phyloP scores from a whole-genome alignment of 2,888 invertebrate genomes.

The Mesoligia furuncula region DNA sequence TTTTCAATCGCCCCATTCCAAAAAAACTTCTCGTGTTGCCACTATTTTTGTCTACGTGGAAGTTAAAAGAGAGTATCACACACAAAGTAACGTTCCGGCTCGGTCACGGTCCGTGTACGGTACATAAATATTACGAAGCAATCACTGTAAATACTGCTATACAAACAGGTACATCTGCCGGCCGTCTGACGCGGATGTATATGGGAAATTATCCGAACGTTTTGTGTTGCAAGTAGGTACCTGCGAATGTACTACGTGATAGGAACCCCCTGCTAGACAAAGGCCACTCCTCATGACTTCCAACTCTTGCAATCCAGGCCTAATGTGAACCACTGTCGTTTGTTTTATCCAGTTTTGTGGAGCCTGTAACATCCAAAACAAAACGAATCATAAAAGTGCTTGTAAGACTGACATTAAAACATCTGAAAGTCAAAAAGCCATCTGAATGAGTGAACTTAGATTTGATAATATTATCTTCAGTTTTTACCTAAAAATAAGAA shows the following conservation, averaged over 20 bases:
- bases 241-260: background rate
- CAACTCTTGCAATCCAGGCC: no score
- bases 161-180: conserved; percentile 73
- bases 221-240: conserved; percentile 15
- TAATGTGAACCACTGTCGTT: no score
- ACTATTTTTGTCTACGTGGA: conserved; percentile 29
- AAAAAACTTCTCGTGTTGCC: background rate
- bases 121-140: conserved; percentile 81
- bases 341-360: background rate
- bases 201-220: conserved; percentile 69
- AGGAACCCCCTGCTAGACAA: background rate
- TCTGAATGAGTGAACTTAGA: conserved; percentile 8
- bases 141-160: conserved; percentile 81
- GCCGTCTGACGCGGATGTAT: conserved; percentile 67
- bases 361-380: background rate
- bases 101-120: conserved; percentile 67
- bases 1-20: background rate
- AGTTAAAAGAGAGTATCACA: conserved; percentile 65
- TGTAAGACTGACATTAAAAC: background rate
- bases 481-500: conserved; percentile 30
- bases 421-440: background rate
- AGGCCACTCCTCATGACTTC: background rate
- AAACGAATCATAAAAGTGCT: background rate
- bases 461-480: background rate
- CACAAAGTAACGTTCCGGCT: conserved; percentile 69